Evolutionary conservation across 2,113 vertebrate genomes (phyloP).

Genomic region (Danio rerio): DNA sequence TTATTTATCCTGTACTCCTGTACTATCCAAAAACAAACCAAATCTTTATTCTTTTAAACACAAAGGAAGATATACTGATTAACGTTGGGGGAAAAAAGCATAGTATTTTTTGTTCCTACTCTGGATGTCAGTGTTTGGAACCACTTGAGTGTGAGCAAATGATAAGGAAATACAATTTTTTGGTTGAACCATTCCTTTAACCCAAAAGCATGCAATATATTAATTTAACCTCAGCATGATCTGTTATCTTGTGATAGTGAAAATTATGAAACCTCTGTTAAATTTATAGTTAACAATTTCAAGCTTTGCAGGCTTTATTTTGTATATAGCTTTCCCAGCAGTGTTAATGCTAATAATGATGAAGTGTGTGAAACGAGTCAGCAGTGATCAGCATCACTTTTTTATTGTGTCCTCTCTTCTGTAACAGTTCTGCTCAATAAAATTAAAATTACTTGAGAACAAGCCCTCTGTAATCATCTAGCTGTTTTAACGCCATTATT

Average conservation of each 20-base stretch:
- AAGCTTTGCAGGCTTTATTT: not conserved
- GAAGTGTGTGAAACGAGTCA: not conserved
- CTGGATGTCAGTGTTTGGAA: too few relatives aligned
- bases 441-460: not conserved
- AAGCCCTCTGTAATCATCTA: slow-evolving; percentile 1
- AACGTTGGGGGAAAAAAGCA: too few relatives aligned
- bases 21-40: too few relatives aligned
- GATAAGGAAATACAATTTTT: too few relatives aligned
- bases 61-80: too few relatives aligned
- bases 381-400: not conserved
- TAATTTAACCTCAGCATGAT: not conserved
- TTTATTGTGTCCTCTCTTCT: not conserved
- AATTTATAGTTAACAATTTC: not conserved
- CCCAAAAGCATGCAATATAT: too few relatives aligned
- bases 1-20: too few relatives aligned
- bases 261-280: not conserved
- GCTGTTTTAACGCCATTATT: not conserved
- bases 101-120: too few relatives aligned
- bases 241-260: not conserved
- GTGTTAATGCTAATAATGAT: not conserved
- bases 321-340: not conserved
- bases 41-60: too few relatives aligned
- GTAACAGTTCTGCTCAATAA: not conserved
- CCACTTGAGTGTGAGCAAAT: too few relatives aligned
- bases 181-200: too few relatives aligned